Percentiles rank a stretch among this genome's conserved stretches.
phyloP scores from a whole-genome alignment of 2,797 vertebrate species.

The Sebastes paucispinis region DNA sequence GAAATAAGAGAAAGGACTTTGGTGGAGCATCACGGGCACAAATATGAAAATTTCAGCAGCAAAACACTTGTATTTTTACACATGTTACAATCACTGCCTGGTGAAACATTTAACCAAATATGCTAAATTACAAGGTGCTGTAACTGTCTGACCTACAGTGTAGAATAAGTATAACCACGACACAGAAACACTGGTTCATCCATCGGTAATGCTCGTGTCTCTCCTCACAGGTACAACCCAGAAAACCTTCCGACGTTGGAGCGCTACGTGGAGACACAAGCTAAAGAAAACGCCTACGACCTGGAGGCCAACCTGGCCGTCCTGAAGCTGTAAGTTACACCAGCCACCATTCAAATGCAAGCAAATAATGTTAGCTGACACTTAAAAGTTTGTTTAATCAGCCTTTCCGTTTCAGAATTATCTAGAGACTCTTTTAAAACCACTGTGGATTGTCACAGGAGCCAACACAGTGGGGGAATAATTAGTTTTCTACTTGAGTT shows the following conservation, averaged over 20 bases:
- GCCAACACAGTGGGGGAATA: not conserved
- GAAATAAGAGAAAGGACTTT: not conserved
- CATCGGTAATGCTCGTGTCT: not conserved
- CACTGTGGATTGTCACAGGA: not conserved
- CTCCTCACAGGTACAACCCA: conserved; percentile 88
- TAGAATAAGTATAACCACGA: not conserved
- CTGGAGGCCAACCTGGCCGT: conserved; percentile 94
- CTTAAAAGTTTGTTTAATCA: no score
- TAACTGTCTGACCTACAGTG: not conserved
- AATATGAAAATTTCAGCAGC: no score
- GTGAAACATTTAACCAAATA: not conserved
- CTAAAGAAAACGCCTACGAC: conserved; percentile 92
- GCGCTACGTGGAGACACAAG: conserved; percentile 92
- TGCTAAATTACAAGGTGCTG: no score
- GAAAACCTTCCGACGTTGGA: conserved; percentile 91
- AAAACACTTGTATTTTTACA: not conserved
- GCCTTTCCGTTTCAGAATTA: not conserved
- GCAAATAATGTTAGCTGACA: no score
- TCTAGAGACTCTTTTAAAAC: not conserved
- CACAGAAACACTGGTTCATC: not conserved
- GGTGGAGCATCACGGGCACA: not conserved
- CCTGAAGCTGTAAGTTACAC: conserved; percentile 86
- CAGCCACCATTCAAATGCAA: not conserved
- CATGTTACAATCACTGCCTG: not conserved
- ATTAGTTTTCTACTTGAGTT: not conserved